Evolutionary conservation across 2,888 invertebrate species (phyloP).

Genomic region (Drosophila hawaiiensis): DNA sequence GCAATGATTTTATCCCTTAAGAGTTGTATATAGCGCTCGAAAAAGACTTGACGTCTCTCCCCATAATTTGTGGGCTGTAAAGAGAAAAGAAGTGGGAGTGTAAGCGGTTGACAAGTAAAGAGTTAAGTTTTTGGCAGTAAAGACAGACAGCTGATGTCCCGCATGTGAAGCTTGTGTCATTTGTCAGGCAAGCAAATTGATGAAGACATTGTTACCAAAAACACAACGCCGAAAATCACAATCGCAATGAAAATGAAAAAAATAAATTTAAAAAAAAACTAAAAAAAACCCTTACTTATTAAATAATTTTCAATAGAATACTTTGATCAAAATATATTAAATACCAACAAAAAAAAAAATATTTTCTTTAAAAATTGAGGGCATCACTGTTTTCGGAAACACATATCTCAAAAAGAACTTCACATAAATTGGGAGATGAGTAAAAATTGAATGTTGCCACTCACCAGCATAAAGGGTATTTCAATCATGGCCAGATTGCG

Average conservation of each 20-base stretch:
- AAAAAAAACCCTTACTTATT: background rate
- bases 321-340: background rate
- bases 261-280: background rate
- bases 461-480: slow-evolving; percentile 86
- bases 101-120: background rate
- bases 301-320: background rate
- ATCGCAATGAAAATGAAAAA: background rate
- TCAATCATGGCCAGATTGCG: slow-evolving; percentile 88
- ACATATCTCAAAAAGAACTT: background rate
- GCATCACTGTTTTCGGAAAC: background rate
- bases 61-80: slow-evolving; percentile 81
- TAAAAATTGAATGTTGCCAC: background rate
- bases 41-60: slow-evolving; percentile 82
- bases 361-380: background rate
- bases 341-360: background rate
- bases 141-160: background rate
- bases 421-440: background rate
- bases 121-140: slow-evolving; percentile 6
- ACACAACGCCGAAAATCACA: background rate
- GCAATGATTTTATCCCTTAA: slow-evolving; percentile 83
- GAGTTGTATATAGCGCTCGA: slow-evolving; percentile 82
- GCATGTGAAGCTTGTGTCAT: slow-evolving; percentile 1
- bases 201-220: background rate
- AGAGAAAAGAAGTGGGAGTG: slow-evolving; percentile 2
- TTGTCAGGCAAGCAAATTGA: background rate